Evolutionary conservation across 2,888 invertebrate genomes (phyloP), one percentile per base, ranked within the genome.

Genomic region (Thecophora atra): DNA sequence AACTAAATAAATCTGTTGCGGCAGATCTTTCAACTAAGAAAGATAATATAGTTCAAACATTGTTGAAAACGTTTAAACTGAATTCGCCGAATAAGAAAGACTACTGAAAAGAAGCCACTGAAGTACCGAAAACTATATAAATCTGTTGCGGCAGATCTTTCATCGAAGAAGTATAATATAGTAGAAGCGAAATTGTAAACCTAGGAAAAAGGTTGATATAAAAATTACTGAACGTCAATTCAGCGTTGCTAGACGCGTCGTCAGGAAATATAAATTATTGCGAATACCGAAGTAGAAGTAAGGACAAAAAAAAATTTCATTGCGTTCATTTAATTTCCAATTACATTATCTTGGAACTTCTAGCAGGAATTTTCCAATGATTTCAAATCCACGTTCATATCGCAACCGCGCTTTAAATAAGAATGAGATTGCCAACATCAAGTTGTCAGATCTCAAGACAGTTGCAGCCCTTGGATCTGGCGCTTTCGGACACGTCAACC

Each of bases 391-490:
- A n/a, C n/a, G n/a, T n/a, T n/a, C n/a, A n/a, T n/a, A n/a, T n/a
- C n/a, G n/a, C n/a, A n/a, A n/a, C n/a, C n/a, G n/a, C n/a, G n/a
- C n/a, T n/a, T n/a, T n/a, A n/a, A n/a, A n/a, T n/a, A 81, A 83
- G 26, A 76, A 84, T 87, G 92, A 92, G 81, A 91, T 91, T 82
- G 89, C 90, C 30, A 89, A 90, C 74, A 89, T 98, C 37, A 89
- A 91, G 71, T 87, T 98, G 63, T 89, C 90, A 30, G 94, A 97
- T 80, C 88, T 98, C 77, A 93, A 93, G 80, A 91, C 92, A 73
- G 89, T 95, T 21, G 93, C 93, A 28, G 97, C 96, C 0, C 88
- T 98, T 77, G 98, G 98, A 1, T 93, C 97, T 17, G 98, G 98
- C 6, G 97, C 97, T 2, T 97, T 97, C 82, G 97, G 97, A 0